Evolutionary conservation across 2,113 vertebrate genomes (phyloP).

Genomic region (Paracanthobrama guichenoti): DNA sequence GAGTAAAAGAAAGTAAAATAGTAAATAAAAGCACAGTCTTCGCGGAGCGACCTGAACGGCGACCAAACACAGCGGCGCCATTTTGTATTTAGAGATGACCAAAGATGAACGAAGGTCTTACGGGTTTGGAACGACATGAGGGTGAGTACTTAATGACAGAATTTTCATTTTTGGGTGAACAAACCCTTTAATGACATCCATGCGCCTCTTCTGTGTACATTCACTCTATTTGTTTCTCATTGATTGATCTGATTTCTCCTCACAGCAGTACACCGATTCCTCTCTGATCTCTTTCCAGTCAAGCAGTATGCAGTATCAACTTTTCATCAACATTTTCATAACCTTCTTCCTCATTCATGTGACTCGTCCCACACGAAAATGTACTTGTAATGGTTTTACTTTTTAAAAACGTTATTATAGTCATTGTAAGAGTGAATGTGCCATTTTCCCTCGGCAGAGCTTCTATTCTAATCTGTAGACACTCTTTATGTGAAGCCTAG

Average conservation of each 20-base stretch:
- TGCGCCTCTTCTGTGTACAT: neutral
- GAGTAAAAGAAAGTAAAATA: no score
- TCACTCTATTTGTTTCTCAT: slow-evolving; percentile 19
- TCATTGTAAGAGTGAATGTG: slow-evolving; percentile 17
- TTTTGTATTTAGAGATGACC: no score
- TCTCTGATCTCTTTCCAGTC: neutral
- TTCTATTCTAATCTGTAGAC: slow-evolving; percentile 14
- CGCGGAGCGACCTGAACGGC: no score
- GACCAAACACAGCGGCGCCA: no score
- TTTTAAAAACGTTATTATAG: slow-evolving; percentile 1
- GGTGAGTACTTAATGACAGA: no score
- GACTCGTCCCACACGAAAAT: neutral
- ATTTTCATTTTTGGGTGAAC: no score
- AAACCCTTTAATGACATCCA: neutral
- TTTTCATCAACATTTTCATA: neutral
- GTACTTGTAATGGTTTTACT: slow-evolving; percentile 3
- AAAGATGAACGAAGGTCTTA: no score
- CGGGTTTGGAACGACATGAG: no score
- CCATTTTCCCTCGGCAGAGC: slow-evolving; percentile 8
- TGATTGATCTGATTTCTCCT: slow-evolving; percentile 23
- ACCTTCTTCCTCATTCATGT: neutral
- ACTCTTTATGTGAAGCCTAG: neutral
- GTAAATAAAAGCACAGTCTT: no score
- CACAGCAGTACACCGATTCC: slow-evolving; percentile 2
- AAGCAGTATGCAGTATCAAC: neutral